These are phyloP conservation scores for Andrena bicolor DNA, from an alignment of 2,888 invertebrate species.

Conservation along the genomic window DNA sequence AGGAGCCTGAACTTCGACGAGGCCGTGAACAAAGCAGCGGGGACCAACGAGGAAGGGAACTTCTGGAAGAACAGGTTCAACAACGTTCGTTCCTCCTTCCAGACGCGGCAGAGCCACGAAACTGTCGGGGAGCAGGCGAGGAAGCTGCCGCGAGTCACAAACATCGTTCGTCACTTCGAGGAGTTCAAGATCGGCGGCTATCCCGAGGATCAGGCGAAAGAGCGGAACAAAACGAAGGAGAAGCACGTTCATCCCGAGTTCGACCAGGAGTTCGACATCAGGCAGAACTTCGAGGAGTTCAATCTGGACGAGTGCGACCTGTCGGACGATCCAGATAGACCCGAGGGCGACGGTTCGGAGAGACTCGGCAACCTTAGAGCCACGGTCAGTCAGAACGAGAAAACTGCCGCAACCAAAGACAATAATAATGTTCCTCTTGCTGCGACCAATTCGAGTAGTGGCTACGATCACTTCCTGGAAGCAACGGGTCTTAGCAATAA, in stretches of 20 bases:
- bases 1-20: conserved; percentile 79
- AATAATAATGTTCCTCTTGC: conserved; percentile 79
- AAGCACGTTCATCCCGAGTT: conserved; percentile 69
- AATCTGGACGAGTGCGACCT: conserved; percentile 91
- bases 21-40: conserved; percentile 55
- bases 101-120: conserved; percentile 65
- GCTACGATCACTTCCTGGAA: conserved; percentile 92
- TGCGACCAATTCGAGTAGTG: conserved; percentile 84
- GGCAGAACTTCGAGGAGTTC: conserved; percentile 93
- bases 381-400: conserved; percentile 84
- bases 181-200: conserved; percentile 83
- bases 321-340: conserved; percentile 81
- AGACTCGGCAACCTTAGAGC: conserved; percentile 73
- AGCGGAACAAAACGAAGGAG: conserved; percentile 72
- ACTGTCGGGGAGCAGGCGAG: conserved; percentile 46
- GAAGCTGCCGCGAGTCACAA: conserved; percentile 77
- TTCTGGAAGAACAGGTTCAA: conserved; percentile 77
- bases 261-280: conserved; percentile 88
- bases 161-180: conserved; percentile 83
- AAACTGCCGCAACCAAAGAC: conserved; percentile 82
- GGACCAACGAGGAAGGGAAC: conserved; percentile 60
- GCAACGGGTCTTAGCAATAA: conserved; percentile 93
- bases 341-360: conserved; percentile 82
- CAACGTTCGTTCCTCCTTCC: conserved; percentile 77
- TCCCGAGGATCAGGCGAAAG: conserved; percentile 64